Evolutionary conservation across 2,888 invertebrate genomes (phyloP), one percentile per base, ranked within the genome.

Genomic region (Drosophila maculinotata): DNA sequence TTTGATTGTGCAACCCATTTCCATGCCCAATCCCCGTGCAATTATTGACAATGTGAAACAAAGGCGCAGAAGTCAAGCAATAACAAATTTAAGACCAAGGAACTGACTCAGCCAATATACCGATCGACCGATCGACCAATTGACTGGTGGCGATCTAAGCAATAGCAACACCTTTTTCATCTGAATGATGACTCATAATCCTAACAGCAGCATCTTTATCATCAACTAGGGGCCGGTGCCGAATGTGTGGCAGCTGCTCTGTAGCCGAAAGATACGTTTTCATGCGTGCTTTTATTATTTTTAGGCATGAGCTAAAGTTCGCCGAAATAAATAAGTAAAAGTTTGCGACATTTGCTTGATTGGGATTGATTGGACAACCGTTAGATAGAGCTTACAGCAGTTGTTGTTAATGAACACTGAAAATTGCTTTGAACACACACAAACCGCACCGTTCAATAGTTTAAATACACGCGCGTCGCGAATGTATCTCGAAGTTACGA

Each of bases 291-390:
- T 53, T 44, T 44, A 36, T 45, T 88, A 86, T 87, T 82, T 87
- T 79, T 85, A 79, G 82, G 57, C 49, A 67, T 82, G 86, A 87
- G 63, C 79, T 52, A 63, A 68, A 69, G 28, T 7, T 8, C 1
- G 31, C 17, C 14, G 14, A 9, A 12, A 31, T 47, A 44, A 69
- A 69, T 38, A 30, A 38, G 30, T 14, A 25, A 39, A 33, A 35
- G 25, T 31, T 59, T 15, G 38, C 41, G 36, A 60, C 41, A 48
- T 23, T 25, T 56, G 54, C 30, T 44, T n/a, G 54, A 26, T 44
- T n/a, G 44, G 41, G 62, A 64, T 69, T 69, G 62, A 75, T 60
- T 78, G 58, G 39, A 36, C 36, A 51, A 20, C 20, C 2, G 36
- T 56, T 68, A 52, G 28, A 12, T 17, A 26, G 38, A 47, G 64